Base-by-base conservation (phyloP, 2,113 vertebrate genomes). In the Nibea albiflora region DNA sequence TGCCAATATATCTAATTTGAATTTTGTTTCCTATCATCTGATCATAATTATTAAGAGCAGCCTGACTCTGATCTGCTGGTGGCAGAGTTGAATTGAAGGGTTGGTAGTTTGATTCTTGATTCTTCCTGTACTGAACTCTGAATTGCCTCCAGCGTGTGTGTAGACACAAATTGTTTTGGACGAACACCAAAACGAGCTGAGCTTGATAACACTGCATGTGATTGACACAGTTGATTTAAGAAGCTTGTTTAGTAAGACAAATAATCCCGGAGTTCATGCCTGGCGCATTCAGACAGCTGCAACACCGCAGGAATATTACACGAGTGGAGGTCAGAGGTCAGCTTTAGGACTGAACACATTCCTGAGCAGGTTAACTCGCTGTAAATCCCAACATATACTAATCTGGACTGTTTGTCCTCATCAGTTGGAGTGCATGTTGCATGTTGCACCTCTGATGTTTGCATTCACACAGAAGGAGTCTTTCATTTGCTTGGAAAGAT, bases 291-390 rank as follows among this genome's bases (percentile, higher is more conserved):
- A n/a, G 46, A 57, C 39, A 4, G 24, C 47, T 44, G 12, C n/a
- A n/a, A 19, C 4, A 22, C 53, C 20, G 5, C 16, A 79, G 26
- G 5, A 42, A 4, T 50, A 5, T 57, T 15, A 53, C 3, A 3
- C 35, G 0, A 56, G 20, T 20, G 3, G 11, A 28, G 39, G 63
- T 68, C 44, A 74, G 20, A 62, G 79, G 65, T 83, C 81, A 78
- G 1, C 26, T 28, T 11, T 17, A 6, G 35, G 69, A 26, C 24
- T n/a, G 12, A 64, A 42, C 19, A 75, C 28, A 44, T 42, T 71
- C 17, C n/a, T 70, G 11, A 49, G 35, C 31, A 31, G 39, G n/a
- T 39, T 26, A 28, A 26, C 16, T 20, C 9, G 0, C 20, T 24
- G 24, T 15, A 39, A 64, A 47, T 52, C 22, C 7, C 26, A 9